phyloP scores from a whole-genome alignment of 2,797 vertebrate genomes.

The Aotus griseimembra region DNA sequence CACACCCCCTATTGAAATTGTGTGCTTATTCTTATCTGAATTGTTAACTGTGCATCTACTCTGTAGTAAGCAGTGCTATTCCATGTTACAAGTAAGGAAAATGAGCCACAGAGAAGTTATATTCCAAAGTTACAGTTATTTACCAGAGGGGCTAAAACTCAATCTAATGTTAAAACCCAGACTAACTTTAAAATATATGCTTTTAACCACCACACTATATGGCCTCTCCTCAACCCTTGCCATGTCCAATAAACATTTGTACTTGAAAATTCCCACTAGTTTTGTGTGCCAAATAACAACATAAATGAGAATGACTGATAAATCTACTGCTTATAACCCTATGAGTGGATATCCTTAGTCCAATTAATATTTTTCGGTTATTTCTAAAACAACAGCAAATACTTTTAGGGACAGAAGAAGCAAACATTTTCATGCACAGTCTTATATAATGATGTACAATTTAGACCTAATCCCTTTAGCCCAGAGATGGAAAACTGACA shows the following conservation, averaged over 20 bases:
- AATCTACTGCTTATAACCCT: background rate
- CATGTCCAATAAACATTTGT: background rate
- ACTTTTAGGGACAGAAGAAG: slow-evolving; percentile 56
- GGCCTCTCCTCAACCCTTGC: background rate
- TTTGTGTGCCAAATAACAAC: slow-evolving; percentile 13
- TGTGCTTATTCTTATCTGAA: background rate
- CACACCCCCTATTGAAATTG: background rate
- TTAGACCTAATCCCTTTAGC: slow-evolving; percentile 63
- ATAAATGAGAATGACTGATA: slow-evolving; percentile 40
- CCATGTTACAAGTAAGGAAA: background rate
- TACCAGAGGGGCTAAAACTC: background rate
- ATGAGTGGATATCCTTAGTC: slow-evolving; percentile 38
- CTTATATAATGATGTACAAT: slow-evolving; percentile 48
- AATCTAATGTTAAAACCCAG: background rate
- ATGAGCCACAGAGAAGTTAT: background rate
- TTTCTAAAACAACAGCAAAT: slow-evolving; percentile 45
- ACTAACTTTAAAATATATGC: background rate
- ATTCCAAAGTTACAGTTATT: background rate
- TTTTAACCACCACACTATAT: background rate
- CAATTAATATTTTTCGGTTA: background rate
- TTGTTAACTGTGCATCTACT: background rate
- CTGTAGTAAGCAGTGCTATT: background rate
- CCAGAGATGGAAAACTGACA: slow-evolving; percentile 59
- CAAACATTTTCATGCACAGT: slow-evolving; percentile 39
- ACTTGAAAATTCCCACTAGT: slow-evolving; percentile 4